A percentile compares a stretch with the other conserved stretches of the same genome.
These are phyloP conservation scores for Cladopsammia gracilis DNA, from an alignment of 64 coral and sea anemone genomes.

Conservation along the genomic window DNA sequence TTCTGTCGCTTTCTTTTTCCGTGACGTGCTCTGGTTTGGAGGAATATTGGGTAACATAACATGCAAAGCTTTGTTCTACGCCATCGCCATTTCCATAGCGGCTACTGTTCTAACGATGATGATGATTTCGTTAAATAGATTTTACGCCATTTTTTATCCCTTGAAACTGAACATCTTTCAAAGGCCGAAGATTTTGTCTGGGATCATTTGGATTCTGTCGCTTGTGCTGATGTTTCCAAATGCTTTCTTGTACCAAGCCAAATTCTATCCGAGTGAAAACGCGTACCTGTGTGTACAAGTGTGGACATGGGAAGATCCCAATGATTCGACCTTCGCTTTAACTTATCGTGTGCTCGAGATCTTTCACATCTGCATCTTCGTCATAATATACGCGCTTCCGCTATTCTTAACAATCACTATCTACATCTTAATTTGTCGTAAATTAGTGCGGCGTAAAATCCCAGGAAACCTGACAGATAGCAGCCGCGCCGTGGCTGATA, in stretches of 20 bases:
- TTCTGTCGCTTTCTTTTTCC: conserved; percentile 26
- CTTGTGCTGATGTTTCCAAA: conserved; percentile 14
- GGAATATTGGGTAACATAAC: conserved; percentile 28
- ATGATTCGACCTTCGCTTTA: not conserved
- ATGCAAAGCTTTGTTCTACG: conserved; percentile 32
- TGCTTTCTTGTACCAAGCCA: not conserved
- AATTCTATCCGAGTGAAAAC: not conserved
- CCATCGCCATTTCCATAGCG: conserved; percentile 42
- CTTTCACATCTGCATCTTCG: conserved; percentile 32
- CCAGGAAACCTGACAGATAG: conserved; percentile 37
- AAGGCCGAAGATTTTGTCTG: conserved; percentile 36
- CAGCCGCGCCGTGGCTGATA: not conserved
- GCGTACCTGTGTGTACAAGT: not conserved
- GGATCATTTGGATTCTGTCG: conserved; percentile 27
- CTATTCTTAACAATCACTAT: not conserved
- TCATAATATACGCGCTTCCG: conserved; percentile 38
- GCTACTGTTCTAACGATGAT: conserved; percentile 55
- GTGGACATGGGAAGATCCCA: not conserved
- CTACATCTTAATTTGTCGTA: conserved; percentile 49
- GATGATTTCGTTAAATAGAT: conserved; percentile 50
- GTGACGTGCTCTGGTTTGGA: not conserved
- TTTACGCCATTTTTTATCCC: conserved; percentile 44
- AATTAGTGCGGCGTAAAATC: conserved; percentile 34
- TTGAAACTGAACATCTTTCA: conserved; percentile 20
- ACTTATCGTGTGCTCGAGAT: conserved; percentile 2